These are phyloP conservation scores for Fragum fragum DNA, from an alignment of 2,888 invertebrate genomes.

Conservation along the genomic window DNA sequence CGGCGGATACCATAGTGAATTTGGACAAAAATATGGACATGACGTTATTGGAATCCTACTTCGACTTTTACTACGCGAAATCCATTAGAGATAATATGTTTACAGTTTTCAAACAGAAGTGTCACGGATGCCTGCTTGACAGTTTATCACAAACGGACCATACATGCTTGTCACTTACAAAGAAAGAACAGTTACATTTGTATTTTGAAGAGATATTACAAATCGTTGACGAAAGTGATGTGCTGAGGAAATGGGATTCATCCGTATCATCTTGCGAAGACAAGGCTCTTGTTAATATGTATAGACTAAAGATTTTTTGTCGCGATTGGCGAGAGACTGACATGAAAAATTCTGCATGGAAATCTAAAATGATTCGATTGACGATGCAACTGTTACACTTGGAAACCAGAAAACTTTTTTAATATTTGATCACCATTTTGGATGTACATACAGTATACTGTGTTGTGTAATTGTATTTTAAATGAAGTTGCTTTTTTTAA, in stretches of 20 bases:
- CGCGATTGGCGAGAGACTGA: constrained; percentile 26
- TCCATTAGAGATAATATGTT: constrained; percentile 17
- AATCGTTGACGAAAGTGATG: constrained; percentile 15
- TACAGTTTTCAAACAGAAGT: constrained; percentile 12
- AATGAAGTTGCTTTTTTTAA: neutral
- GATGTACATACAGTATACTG: neutral
- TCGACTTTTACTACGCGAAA: constrained; percentile 32
- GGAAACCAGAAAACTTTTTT: neutral
- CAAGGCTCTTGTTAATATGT: constrained; percentile 7
- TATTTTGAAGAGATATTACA: constrained; percentile 32
- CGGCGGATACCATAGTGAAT: neutral
- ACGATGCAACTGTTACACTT: constrained; percentile 14
- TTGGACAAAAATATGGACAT: constrained; percentile 7
- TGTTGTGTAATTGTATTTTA: neutral
- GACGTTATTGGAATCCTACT: constrained; percentile 36
- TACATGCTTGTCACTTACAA: constrained; percentile 17
- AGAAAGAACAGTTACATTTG: constrained; percentile 14
- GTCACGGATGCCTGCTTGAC: constrained; percentile 5
- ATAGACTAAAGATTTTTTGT: constrained; percentile 34
- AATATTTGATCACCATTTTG: neutral
- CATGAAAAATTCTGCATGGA: constrained; percentile 24
- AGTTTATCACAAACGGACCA: constrained; percentile 34
- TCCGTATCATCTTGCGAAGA: constrained; percentile 1
- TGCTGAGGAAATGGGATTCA: constrained; percentile 29
- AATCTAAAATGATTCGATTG: constrained; percentile 21